Evolutionary conservation across 2,888 invertebrate species (phyloP).

Genomic region (Brachycybe producta): DNA sequence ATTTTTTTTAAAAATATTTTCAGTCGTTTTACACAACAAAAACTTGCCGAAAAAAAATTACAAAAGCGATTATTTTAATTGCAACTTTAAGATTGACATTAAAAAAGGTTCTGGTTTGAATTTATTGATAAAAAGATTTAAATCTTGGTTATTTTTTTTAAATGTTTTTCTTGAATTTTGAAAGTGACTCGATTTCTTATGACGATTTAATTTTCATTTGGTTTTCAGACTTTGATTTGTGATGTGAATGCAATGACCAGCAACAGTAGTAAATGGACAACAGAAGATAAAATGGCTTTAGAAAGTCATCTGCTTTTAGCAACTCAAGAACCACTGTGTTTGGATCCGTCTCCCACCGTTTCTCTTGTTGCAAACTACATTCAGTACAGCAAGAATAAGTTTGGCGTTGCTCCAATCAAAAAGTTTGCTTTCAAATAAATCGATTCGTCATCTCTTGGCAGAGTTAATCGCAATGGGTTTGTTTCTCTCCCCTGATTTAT

Average conservation of each 20-base stretch:
- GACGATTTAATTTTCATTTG: not conserved
- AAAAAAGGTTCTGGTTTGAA: too few species aligned
- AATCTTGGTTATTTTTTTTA: too few species aligned
- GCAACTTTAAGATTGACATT: too few species aligned
- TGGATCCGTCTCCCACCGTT: conserved; percentile 75
- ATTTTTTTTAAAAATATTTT: too few species aligned
- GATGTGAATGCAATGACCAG: conserved; percentile 48
- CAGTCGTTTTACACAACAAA: too few species aligned
- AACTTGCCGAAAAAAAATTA: too few species aligned
- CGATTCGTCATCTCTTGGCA: not conserved
- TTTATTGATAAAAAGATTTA: too few species aligned
- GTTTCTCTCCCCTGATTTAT: not conserved
- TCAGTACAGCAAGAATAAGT: conserved; percentile 49
- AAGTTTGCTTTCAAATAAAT: conserved; percentile 16
- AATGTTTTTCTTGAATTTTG: too few species aligned
- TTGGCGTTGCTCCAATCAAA: conserved; percentile 45
- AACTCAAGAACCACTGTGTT: conserved; percentile 71
- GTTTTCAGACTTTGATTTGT: conserved; percentile 46
- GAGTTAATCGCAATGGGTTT: not conserved
- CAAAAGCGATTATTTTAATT: too few species aligned
- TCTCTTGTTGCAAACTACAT: conserved; percentile 59
- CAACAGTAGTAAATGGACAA: conserved; percentile 47
- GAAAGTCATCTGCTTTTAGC: conserved; percentile 77
- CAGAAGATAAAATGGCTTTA: conserved; percentile 59
- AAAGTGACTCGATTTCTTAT: not conserved